Conservation (phyloP, 2,888 invertebrate species). For the Eretmocerus hayati region DNA sequence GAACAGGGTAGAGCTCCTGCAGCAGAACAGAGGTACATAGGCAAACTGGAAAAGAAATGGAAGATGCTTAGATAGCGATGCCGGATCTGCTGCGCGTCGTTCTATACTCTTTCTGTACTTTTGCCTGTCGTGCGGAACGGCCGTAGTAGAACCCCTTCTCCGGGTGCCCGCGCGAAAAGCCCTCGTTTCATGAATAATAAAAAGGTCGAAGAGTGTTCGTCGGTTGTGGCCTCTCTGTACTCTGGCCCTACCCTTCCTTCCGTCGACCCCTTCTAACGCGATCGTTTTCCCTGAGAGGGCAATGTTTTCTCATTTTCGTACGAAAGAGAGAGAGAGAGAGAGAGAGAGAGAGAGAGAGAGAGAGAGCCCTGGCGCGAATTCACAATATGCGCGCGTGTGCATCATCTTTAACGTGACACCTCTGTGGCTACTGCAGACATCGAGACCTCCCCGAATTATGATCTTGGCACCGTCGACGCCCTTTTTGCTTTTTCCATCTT, state of each 20-base stretch:
- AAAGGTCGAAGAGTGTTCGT: constrained; percentile 31
- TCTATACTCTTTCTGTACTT: not conserved
- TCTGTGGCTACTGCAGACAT: not conserved
- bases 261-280: constrained; percentile 25
- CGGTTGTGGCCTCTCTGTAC: constrained; percentile 3
- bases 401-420: constrained; percentile 9
- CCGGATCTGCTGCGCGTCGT: constrained; percentile 1
- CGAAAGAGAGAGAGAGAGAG: not conserved
- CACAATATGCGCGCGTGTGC: constrained; percentile 36
- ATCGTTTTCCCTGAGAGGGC: constrained; percentile 36
- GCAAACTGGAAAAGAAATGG: not conserved
- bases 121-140: constrained; percentile 17
- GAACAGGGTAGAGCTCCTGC: not conserved
- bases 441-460: constrained; percentile 17
- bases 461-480: not conserved
- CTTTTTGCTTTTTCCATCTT: not conserved
- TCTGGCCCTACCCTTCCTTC: constrained; percentile 6
- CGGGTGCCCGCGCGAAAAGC: no score
- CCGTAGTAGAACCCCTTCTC: no score
- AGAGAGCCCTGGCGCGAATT: constrained; percentile 21
- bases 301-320: constrained; percentile 40
- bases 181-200: constrained; percentile 46
- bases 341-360: no score
- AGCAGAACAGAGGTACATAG: not conserved
- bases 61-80: constrained; percentile 3